These are phyloP conservation scores for Otocyon megalotis DNA, from an alignment of 2,113 vertebrate genomes.

Conservation along the genomic window DNA sequence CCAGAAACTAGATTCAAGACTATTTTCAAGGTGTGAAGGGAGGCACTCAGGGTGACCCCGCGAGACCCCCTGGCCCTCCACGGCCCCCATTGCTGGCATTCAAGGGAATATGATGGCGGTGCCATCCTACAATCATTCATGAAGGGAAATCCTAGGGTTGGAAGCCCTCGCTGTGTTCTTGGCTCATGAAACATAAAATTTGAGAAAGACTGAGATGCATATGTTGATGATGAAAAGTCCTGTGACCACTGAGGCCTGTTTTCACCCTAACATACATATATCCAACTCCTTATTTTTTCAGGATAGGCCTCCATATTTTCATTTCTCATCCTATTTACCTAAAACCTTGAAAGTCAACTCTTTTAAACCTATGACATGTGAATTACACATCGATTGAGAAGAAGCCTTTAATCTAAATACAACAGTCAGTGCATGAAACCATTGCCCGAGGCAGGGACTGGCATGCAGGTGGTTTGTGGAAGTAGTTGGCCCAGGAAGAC, in stretches of 20 bases:
- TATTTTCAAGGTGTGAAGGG: not conserved
- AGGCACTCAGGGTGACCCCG: accelerated
- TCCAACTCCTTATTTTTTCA: not conserved
- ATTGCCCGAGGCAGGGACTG: not conserved
- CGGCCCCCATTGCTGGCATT: not conserved
- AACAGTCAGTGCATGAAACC: accelerated
- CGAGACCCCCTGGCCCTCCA: not conserved
- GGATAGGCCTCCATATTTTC: not conserved
- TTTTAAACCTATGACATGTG: no score
- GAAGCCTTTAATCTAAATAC: not conserved
- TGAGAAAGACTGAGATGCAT: not conserved
- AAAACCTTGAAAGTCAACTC: not conserved
- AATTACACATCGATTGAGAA: not conserved
- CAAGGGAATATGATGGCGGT: not conserved
- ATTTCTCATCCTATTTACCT: not conserved
- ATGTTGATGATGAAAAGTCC: not conserved
- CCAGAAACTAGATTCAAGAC: not conserved
- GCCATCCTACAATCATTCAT: conserved; percentile 15
- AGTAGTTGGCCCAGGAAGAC: not conserved
- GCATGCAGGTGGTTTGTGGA: not conserved
- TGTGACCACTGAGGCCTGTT: accelerated
- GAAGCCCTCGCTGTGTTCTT: not conserved
- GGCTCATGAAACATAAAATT: not conserved
- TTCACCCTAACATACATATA: accelerated
- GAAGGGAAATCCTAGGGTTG: not conserved